A percentile compares a stretch with the other conserved stretches of the same genome.
phyloP scores from a whole-genome alignment of 2,113 vertebrate genomes.

The Dipodomys merriami region DNA sequence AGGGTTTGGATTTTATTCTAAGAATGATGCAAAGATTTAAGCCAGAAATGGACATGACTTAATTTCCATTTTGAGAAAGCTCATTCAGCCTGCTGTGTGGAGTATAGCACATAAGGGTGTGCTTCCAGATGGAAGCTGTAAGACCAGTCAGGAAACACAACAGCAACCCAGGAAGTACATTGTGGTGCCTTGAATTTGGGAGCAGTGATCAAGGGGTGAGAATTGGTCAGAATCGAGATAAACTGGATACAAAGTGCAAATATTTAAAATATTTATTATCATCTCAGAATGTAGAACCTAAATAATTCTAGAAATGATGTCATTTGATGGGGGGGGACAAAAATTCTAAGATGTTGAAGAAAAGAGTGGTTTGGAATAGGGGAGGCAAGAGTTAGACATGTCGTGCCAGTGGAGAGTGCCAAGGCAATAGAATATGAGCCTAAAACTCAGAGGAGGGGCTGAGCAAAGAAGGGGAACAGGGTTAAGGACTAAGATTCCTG shows the following conservation, averaged over 20 bases:
- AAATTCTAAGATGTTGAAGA: background rate
- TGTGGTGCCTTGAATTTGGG: background rate
- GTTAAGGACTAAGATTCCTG: background rate
- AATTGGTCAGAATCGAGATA: background rate
- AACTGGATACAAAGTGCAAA: background rate
- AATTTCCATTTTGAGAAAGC: conserved; percentile 36
- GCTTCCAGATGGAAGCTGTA: background rate
- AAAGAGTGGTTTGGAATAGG: background rate
- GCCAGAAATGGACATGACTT: background rate
- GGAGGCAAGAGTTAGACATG: background rate
- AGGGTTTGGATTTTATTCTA: conserved; percentile 42
- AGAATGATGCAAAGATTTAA: conserved; percentile 55
- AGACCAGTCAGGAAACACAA: background rate
- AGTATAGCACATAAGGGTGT: background rate
- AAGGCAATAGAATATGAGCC: background rate
- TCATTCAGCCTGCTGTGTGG: background rate
- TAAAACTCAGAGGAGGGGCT: background rate
- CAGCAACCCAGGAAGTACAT: background rate
- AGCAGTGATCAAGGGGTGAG: background rate
- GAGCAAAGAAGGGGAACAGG: background rate
- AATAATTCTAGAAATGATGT: background rate
- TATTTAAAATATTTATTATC: background rate
- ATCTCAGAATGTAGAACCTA: background rate
- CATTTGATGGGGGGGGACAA: background rate
- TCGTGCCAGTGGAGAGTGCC: background rate